Percentiles rank a stretch among this genome's conserved stretches.
Evolutionary conservation across 2,113 vertebrate genomes (phyloP).

Genomic region (Terrapene triunguis): DNA sequence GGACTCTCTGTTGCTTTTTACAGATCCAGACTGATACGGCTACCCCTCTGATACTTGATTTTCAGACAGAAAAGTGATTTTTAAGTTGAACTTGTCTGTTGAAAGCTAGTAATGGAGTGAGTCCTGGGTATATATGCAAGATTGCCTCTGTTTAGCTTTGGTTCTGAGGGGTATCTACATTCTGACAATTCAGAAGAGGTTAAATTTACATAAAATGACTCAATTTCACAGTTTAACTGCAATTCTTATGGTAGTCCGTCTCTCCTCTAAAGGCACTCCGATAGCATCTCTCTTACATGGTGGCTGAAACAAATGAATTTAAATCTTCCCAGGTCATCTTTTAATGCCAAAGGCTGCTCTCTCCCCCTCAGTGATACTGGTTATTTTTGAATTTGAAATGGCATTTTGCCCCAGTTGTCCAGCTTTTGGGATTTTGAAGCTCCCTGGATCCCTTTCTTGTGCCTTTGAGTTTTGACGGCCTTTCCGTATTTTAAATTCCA

Average conservation of each 20-base stretch:
- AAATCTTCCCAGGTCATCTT: not conserved
- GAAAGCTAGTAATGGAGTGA: not conserved
- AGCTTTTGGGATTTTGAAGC: constrained; percentile 43
- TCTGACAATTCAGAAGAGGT: not conserved
- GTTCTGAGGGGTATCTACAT: not conserved
- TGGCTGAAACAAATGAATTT: not conserved
- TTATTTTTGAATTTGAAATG: constrained; percentile 57
- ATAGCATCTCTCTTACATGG: not conserved
- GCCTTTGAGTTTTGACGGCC: constrained; percentile 23
- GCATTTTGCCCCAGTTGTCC: not conserved
- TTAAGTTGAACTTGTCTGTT: not conserved
- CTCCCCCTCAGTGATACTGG: not conserved
- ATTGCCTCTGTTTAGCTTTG: not conserved
- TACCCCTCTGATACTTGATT: not conserved
- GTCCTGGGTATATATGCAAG: not conserved
- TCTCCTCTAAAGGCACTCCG: accelerated
- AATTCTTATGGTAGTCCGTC: not conserved
- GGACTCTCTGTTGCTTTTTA: too few species aligned
- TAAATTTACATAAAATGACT: not conserved
- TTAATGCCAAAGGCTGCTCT: accelerated
- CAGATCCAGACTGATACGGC: too few species aligned
- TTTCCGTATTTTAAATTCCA: constrained; percentile 30
- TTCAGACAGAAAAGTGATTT: not conserved
- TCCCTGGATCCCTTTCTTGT: constrained; percentile 32
- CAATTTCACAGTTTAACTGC: not conserved